Percentiles rank a stretch among this genome's conserved stretches.
Evolutionary conservation across 2,113 vertebrate genomes (phyloP).

Genomic region (Xenopus borealis): DNA sequence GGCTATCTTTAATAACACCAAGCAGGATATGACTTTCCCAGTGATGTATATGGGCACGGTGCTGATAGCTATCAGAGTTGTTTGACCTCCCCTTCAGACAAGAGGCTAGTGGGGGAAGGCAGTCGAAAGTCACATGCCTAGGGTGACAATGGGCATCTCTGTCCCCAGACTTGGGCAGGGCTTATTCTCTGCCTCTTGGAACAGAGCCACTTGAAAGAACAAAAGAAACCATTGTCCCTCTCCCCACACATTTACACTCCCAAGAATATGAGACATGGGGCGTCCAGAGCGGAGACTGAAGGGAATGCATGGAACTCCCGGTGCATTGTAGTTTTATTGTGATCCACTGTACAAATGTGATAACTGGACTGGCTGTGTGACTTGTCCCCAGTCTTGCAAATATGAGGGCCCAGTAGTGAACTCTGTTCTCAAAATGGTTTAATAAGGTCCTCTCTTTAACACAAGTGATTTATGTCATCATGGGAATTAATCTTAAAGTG

Average conservation of each 20-base stretch:
- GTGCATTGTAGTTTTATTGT: background rate
- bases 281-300: background rate
- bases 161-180: slow-evolving; percentile 19
- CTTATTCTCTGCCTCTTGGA: slow-evolving; percentile 27
- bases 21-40: background rate
- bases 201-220: slow-evolving; percentile 34
- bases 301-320: background rate
- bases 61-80: slow-evolving; percentile 10
- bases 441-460: no score
- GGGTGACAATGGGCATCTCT: slow-evolving; percentile 36
- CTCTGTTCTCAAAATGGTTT: background rate
- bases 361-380: background rate
- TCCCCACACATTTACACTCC: background rate
- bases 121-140: slow-evolving; percentile 1
- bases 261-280: slow-evolving; percentile 5
- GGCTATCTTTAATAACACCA: background rate
- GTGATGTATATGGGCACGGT: slow-evolving; percentile 3
- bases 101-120: background rate
- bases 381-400: background rate
- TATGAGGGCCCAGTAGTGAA: background rate
- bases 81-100: slow-evolving; percentile 7
- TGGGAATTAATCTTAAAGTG: no score
- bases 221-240: slow-evolving; percentile 26
- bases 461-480: no score
- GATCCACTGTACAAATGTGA: background rate